Conservation (phyloP, 2,113 vertebrate species). For the Bufo gargarizans region DNA sequence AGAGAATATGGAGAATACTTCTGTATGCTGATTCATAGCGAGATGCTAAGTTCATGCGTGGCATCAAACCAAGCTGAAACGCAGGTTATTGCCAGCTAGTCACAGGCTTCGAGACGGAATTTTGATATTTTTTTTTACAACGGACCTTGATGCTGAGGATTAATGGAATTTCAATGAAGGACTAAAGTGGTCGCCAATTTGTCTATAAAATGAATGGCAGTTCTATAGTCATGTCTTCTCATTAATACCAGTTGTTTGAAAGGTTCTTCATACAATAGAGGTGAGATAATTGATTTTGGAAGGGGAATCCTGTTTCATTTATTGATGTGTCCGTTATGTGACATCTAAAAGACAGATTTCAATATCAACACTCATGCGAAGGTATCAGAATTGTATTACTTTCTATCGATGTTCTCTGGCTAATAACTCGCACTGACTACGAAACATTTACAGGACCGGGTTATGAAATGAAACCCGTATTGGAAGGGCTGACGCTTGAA, state of each 20-base stretch:
- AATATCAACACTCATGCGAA: conserved; percentile 9
- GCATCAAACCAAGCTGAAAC: conserved; percentile 85
- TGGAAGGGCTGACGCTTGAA: neutral
- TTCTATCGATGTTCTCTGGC: neutral
- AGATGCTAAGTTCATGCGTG: conserved; percentile 80
- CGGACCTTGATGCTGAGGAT: conserved; percentile 80
- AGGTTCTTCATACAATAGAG: conserved; percentile 80
- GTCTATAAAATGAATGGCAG: conserved; percentile 84
- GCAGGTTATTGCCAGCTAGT: conserved; percentile 85
- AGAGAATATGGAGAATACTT: conserved; percentile 64
- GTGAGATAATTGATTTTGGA: conserved; percentile 83
- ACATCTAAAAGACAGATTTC: conserved; percentile 73
- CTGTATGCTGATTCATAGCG: conserved; percentile 73
- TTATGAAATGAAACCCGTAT: neutral
- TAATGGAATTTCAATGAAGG: conserved; percentile 85
- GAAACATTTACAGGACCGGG: neutral
- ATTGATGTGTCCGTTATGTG: conserved; percentile 74
- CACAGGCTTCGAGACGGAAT: conserved; percentile 80
- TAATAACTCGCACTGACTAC: neutral
- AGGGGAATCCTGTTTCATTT: conserved; percentile 66
- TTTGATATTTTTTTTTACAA: conserved; percentile 77
- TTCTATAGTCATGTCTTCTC: conserved; percentile 81
- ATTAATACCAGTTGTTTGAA: conserved; percentile 83
- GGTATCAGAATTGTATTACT: conserved; percentile 23
- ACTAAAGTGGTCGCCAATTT: conserved; percentile 79